These are phyloP conservation scores for Conus canariensis DNA, from an alignment of 2,888 invertebrate species.

Conservation along the genomic window DNA sequence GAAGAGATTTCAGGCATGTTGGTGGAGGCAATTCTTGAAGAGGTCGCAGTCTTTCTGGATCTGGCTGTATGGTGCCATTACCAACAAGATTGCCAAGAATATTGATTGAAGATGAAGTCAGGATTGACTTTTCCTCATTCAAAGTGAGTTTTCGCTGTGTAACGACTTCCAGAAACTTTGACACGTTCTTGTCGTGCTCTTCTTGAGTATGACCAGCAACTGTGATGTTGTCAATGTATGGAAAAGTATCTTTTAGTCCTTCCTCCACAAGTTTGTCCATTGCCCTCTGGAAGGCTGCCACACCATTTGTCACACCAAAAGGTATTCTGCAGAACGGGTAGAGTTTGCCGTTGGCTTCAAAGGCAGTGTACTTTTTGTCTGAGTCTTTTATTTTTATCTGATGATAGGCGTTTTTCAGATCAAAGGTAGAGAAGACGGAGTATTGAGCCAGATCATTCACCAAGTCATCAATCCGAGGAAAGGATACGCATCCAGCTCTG, in stretches of 20 bases:
- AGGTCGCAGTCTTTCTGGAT: slow-evolving; percentile 13
- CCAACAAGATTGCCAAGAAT: background rate
- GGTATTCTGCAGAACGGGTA: background rate
- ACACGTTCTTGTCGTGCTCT: background rate
- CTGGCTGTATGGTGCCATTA: slow-evolving; percentile 2
- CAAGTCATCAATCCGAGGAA: background rate
- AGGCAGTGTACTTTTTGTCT: background rate
- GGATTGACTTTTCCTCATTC: slow-evolving; percentile 13
- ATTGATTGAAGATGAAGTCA: background rate
- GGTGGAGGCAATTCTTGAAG: background rate
- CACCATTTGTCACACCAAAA: background rate
- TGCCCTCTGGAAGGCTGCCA: slow-evolving; percentile 6
- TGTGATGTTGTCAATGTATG: slow-evolving; percentile 14
- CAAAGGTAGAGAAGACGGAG: slow-evolving; percentile 3
- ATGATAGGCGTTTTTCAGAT: slow-evolving; percentile 13
- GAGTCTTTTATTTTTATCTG: background rate
- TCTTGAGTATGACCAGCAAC: background rate
- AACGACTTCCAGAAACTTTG: background rate
- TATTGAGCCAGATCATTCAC: slow-evolving; percentile 6
- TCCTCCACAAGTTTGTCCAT: slow-evolving; percentile 3
- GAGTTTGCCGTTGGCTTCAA: background rate
- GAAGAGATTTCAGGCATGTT: background rate
- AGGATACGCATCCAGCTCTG: background rate
- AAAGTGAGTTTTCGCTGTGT: background rate
- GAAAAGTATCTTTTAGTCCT: slow-evolving; percentile 3